Base-by-base conservation (phyloP, 2,888 invertebrate genomes). In the Cephus nigrinus region DNA sequence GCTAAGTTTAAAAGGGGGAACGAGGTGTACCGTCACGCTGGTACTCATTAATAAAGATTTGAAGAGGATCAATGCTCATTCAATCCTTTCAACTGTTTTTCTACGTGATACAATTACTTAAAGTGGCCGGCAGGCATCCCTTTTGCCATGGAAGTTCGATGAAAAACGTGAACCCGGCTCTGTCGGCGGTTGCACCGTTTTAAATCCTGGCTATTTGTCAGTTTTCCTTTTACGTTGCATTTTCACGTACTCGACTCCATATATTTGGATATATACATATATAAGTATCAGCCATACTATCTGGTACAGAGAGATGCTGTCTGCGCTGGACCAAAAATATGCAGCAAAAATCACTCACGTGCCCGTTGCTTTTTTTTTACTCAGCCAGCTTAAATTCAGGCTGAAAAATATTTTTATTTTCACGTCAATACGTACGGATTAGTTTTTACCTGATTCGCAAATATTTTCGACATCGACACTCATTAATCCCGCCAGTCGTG, bases 41-140 rank as follows among this genome's bases (percentile, higher is more conserved):
- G 23, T 2, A 55, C 55, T 55, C 55, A 55, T 55, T 55, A 55
- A 55, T 55, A 55, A 55, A 55, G 55, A 55, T 55, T 55, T 55
- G 23, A 55, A 23, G 55, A 55, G 55, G 55, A 23, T 55, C 55
- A 55, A 55, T 55, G 55, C 55, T 55, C 55, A 55, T 55, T 55
- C 55, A 55, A 55, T 55, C 5, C 69, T 69, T 68, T 73, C 31
- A 73, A 81, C 73, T 80, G 78, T 78, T 77, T 76, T 23, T 30
- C 72, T 33, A 71, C 71, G 82, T 76, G 83, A 87, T 87, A 85
- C 87, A 88, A 88, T 87, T 87, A 88, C 88, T 88, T 88, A 86
- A 84, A 84, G 85, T 82, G 81, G 79, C 78, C 80, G 78, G 55
- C 23, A 55, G 55, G 79, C 74, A 75, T 79, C 81, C 83, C 80